Percentiles rank a stretch among this genome's conserved stretches.
Conservation (phyloP, 2,888 invertebrate genomes). For the Xanthorhoe designata region DNA sequence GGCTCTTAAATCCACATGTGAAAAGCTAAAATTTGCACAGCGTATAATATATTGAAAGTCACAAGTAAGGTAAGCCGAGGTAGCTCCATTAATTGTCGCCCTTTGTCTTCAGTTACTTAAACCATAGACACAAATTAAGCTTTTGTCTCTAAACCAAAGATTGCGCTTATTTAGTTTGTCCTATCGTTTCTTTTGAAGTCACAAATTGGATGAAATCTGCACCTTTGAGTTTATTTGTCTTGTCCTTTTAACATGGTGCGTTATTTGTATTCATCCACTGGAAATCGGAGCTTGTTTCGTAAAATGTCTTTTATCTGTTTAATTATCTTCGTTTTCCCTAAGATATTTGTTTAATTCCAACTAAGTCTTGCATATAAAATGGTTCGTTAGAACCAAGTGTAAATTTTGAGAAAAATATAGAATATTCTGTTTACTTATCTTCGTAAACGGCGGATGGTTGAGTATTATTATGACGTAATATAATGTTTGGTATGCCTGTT, state of each 20-base stretch:
- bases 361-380: background rate
- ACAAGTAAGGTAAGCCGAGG: background rate
- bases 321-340: background rate
- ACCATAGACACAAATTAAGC: conserved; percentile 18
- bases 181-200: conserved; percentile 14
- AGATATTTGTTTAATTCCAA: background rate
- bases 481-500: conserved; percentile 33
- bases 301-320: conserved; percentile 12
- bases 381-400: background rate
- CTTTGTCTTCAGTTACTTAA: conserved; percentile 8
- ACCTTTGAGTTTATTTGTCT: conserved; percentile 7
- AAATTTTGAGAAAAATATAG: background rate
- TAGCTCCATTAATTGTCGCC: conserved; percentile 2
- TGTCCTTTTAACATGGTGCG: background rate
- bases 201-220: conserved; percentile 19
- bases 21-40: background rate
- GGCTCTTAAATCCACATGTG: background rate
- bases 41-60: conserved; percentile 8
- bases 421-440: conserved; percentile 15
- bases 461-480: conserved; percentile 28
- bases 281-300: background rate
- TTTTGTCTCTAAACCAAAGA: conserved; percentile 12
- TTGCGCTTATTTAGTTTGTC: conserved; percentile 6
- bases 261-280: conserved; percentile 8
- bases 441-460: conserved; percentile 19